phyloP scores from a whole-genome alignment of 1,140 invertebrate genomes.

The Sogatella furcifera region DNA sequence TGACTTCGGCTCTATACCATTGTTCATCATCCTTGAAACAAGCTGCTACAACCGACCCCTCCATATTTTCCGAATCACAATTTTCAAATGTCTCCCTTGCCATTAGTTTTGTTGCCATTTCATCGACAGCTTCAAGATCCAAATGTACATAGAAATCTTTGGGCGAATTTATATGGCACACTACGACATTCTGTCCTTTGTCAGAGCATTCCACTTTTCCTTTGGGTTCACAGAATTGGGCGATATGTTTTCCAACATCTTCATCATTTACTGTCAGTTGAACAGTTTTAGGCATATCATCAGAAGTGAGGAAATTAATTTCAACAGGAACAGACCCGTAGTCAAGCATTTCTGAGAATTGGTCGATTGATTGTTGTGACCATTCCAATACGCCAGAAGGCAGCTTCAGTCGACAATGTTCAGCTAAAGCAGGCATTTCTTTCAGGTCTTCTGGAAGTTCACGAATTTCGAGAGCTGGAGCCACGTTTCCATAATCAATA shows the following conservation, averaged over 20 bases:
- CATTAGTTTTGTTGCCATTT: not conserved
- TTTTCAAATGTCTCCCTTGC: not conserved
- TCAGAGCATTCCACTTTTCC: not conserved
- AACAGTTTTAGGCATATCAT: not conserved
- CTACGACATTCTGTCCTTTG: not conserved
- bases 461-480: constrained; percentile 28
- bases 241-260: not conserved
- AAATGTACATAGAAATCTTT: not conserved
- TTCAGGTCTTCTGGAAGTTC: constrained; percentile 32
- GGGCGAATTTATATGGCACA: not conserved
- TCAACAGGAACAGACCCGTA: not conserved
- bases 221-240: not conserved
- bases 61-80: not conserved
- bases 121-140: not conserved
- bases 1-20: constrained; percentile 50
- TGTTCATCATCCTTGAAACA: constrained; percentile 54
- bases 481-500: constrained; percentile 47
- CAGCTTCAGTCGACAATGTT: not conserved
- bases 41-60: constrained; percentile 34
- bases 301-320: not conserved
- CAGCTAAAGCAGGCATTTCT: constrained; percentile 28
- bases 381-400: not conserved
- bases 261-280: not conserved
- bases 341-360: not conserved
- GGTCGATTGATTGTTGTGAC: not conserved